Conservation (phyloP, 2,797 vertebrate species). For the Schizopygopsis pylzovi region DNA sequence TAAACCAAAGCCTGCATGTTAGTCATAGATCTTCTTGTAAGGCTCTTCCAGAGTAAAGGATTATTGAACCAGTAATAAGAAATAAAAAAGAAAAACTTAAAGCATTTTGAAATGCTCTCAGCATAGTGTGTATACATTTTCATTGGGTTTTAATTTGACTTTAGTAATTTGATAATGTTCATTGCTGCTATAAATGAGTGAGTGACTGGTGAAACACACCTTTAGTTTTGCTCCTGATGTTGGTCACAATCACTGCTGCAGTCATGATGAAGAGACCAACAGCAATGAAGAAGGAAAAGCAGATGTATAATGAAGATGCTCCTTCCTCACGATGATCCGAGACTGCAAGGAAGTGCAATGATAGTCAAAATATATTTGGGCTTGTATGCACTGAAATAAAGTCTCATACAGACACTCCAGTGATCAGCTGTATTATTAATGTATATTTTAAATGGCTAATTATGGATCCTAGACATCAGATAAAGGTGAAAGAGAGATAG, state of each 20-base stretch:
- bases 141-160: background rate
- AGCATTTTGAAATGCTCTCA: background rate
- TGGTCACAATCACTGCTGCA: background rate
- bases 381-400: background rate
- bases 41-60: background rate
- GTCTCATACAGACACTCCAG: background rate
- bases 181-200: background rate
- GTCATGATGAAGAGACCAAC: slow-evolving; percentile 40
- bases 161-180: background rate
- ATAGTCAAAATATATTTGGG: background rate
- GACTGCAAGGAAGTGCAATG: no score
- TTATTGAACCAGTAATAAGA: background rate
- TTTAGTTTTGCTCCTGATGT: slow-evolving; percentile 2
- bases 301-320: background rate
- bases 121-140: background rate
- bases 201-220: background rate
- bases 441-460: background rate
- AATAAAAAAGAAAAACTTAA: background rate
- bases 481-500: background rate
- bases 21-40: background rate
- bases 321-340: background rate
- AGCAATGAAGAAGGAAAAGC: background rate
- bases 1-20: background rate
- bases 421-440: background rate
- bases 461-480: background rate